Base-by-base conservation (phyloP, 1,140 invertebrate genomes). In the Drosophila elegans region DNA sequence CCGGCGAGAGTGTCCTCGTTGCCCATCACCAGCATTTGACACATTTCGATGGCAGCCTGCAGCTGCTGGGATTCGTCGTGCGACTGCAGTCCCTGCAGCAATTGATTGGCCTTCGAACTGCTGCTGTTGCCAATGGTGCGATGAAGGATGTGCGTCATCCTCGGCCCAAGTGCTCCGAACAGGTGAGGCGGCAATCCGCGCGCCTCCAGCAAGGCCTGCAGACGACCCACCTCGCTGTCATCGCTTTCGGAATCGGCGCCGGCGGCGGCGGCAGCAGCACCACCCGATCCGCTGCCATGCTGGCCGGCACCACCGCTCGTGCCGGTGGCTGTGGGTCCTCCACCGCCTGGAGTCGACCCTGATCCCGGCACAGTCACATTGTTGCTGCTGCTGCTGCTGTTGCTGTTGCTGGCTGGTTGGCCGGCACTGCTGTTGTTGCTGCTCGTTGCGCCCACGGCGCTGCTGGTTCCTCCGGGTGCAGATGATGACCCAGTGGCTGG, bases 1-100 rank as follows among this genome's bases (percentile, higher is more conserved):
- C 98, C 98, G 29, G 98, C 97, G 10, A 99, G 94, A 1, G 98
- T 99, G 91, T 99, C 99, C 93, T 99, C 99, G 93, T 99, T 99
- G 54, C 99, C 98, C 98, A 99, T 99, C 2, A 99, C 98, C 34
- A 99, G 94, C 91, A 99, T 95, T 94, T 99, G 97, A 89, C 98
- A 99, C 98, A 99, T 99, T 93, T 99, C 98, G 67, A 99, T 99
- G 4, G 98, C 98, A 3, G 98, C 98, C 91, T 99, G 98, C 52
- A 99, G 93, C 93, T 99, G 98, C 90, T 99, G 97, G 25, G 98
- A 97, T 92, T 99, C 98, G 93, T 99, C 98, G 5, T 97, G 97
- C 0, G 98, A 97, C 93, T 99, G 98, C 52, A 99, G 94, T 2
- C 98, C 98, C 72, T 98, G 96, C 25, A 99, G 92, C 21, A 99